phyloP scores from a whole-genome alignment of 2,797 vertebrate genomes.

The Ceryle rudis region DNA sequence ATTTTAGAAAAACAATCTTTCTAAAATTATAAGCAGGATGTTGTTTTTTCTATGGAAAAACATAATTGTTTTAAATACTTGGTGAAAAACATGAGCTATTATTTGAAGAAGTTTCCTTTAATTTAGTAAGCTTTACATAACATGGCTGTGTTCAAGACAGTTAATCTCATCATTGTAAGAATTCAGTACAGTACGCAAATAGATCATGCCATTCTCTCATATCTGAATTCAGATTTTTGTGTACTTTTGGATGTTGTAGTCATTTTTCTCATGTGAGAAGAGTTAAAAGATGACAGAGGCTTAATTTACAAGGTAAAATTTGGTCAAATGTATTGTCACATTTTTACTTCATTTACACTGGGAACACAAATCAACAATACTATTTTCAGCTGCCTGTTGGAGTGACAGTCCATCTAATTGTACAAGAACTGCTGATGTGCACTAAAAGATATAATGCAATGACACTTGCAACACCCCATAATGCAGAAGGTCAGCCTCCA shows the following conservation, averaged over 20 bases:
- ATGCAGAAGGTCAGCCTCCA: neutral
- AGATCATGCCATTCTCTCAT: neutral
- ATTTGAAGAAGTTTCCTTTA: neutral
- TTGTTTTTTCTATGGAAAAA: neutral
- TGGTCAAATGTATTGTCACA: neutral
- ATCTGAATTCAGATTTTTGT: neutral
- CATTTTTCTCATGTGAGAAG: neutral
- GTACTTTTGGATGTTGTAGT: neutral
- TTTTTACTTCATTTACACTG: neutral
- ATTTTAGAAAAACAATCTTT: neutral
- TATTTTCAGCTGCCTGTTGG: neutral
- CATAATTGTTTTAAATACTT: neutral
- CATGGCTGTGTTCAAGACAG: neutral
- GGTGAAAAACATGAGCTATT: neutral
- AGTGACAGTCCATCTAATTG: neutral
- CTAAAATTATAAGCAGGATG: neutral
- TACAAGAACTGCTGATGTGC: neutral
- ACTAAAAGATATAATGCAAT: fast-evolving
- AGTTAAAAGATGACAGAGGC: neutral
- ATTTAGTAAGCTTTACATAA: neutral
- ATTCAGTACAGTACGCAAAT: neutral
- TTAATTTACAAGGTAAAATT: neutral
- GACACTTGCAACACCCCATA: neutral
- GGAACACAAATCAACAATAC: neutral
- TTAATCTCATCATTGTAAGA: neutral